phyloP scores from a whole-genome alignment of 92 coral and sea anemone genomes.

The Epizoanthus rinbou region DNA sequence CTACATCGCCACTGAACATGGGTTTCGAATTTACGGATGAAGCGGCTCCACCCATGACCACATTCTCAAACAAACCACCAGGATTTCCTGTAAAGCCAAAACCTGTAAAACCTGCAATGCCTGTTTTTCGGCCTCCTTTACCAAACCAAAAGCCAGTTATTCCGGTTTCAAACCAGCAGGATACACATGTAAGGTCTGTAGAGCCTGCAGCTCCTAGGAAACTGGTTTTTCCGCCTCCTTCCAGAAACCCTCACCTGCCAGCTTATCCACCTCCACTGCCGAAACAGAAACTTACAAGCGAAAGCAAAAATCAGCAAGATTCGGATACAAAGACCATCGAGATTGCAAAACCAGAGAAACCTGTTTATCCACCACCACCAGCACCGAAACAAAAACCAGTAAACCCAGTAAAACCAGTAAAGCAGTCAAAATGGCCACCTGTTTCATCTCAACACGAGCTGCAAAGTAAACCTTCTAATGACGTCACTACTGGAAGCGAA shows the following conservation, averaged over 20 bases:
- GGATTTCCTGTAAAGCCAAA: neutral
- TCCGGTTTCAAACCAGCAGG: neutral
- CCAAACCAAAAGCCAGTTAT: neutral
- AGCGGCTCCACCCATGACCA: neutral
- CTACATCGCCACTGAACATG: conserved; percentile 29
- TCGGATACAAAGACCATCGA: neutral
- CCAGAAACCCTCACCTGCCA: neutral
- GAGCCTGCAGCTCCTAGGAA: neutral
- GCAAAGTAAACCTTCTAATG: neutral
- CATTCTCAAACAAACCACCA: neutral
- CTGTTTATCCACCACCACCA: conserved; percentile 16
- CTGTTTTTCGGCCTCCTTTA: neutral
- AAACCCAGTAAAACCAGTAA: neutral
- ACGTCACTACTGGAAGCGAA: neutral
- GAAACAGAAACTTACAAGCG: conserved; percentile 1
- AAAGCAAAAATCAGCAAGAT: conserved; percentile 2
- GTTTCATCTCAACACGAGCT: neutral
- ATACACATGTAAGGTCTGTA: neutral
- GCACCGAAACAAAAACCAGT: neutral
- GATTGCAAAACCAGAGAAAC: conserved; percentile 5
- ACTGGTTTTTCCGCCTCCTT: conserved; percentile 9
- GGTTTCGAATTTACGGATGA: conserved; percentile 10
- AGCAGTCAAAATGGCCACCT: neutral
- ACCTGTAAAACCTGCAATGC: conserved; percentile 13
- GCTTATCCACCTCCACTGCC: conserved; percentile 20